phyloP scores from a whole-genome alignment of 2,797 vertebrate species.

The Sarcophilus harrisii region DNA sequence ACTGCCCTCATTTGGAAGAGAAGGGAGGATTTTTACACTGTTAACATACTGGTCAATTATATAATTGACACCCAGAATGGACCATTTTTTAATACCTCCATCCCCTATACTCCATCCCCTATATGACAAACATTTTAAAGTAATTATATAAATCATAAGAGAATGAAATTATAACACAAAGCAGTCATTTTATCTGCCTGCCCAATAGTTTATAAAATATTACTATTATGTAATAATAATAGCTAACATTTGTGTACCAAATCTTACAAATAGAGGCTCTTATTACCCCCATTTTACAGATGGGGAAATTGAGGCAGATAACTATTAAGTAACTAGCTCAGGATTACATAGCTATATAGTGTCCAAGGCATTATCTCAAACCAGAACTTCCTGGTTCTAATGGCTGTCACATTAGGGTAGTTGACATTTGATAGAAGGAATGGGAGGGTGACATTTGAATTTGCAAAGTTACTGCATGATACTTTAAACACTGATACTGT shows the following conservation, averaged over 20 bases:
- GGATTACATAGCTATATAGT: background rate
- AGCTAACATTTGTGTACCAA: background rate
- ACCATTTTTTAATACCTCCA: background rate
- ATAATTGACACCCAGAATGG: background rate
- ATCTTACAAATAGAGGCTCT: background rate
- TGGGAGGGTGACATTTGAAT: background rate
- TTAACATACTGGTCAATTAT: background rate
- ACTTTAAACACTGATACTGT: background rate
- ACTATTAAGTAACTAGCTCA: background rate
- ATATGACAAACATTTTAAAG: background rate
- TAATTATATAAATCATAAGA: background rate
- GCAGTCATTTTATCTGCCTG: background rate
- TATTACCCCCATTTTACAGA: background rate
- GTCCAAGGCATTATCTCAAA: background rate
- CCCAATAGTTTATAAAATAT: background rate
- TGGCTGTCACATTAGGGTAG: background rate
- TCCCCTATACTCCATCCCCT: background rate
- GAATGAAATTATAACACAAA: background rate
- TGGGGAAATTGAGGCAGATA: background rate
- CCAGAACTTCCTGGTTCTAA: no score
- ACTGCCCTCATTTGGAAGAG: background rate
- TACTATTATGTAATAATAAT: background rate
- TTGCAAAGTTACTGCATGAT: background rate
- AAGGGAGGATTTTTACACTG: background rate
- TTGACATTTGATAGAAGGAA: background rate